Evolutionary conservation across 1,140 invertebrate species (phyloP), one percentile per base, ranked within the genome.

Genomic region (Macrobrachium rosenbergii): DNA sequence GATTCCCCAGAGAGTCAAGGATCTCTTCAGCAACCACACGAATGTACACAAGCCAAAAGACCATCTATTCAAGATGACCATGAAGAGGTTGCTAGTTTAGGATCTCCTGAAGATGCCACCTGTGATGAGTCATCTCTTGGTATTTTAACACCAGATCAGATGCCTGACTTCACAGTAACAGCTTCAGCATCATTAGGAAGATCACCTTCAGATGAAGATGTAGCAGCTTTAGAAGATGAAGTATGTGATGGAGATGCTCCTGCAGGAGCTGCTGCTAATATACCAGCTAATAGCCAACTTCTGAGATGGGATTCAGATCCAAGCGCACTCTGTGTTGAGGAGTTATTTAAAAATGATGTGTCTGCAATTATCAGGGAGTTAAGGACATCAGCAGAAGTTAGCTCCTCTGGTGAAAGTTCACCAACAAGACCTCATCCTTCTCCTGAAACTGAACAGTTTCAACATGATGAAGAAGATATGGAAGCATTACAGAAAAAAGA

Each of bases 61-160:
- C 14, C 52, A 21, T 17, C 45, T 75, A 21, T 37, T 16, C 45
- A 59, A 72, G 73, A 89, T 19, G 84, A 80, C 2, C 64, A 58
- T 2, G 83, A 87, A 81, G 85, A 87, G 14, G 62, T 72, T 60
- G 83, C 73, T 60, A 86, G 79, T 58, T 23, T 69, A 11, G 79
- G 83, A 23, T 88, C 86, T 19, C 89, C 89, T 16, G 89, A 88
- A 28, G 82, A 83, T 77, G 82, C 81, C 23, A 89, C 89, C 3
- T 89, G 87, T 60, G 89, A 89, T 63, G 89, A 89, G 28, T 89
- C 89, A 45, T 89, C 89, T 63, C 76, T 91, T 14, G 91, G 91
- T 11, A 91, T 91, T 75, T 88, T 91, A 7, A 90, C 91, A 5
- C 91, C 91, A 7, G 90, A 90, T 80, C 91, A 91, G 82, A 91